Conservation (phyloP, 2,888 invertebrate species). For the Poecilobothrus nobilitatus region DNA sequence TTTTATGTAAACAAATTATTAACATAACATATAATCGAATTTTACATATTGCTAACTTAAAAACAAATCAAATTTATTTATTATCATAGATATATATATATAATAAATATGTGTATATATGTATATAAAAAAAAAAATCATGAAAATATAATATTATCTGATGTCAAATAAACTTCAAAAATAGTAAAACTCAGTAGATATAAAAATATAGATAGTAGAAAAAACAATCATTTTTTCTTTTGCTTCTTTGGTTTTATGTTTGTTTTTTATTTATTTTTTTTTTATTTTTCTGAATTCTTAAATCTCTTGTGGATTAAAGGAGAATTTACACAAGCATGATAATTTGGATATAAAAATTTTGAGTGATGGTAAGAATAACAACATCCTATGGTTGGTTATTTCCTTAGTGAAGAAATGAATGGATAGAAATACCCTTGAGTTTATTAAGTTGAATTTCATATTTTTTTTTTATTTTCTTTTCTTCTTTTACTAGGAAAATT, state of each 20-base stretch:
- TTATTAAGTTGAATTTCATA: not conserved
- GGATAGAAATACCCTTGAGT: not conserved
- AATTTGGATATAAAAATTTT: not conserved
- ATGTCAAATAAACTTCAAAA: not conserved
- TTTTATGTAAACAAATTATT: too few species aligned
- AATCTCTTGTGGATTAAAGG: not conserved
- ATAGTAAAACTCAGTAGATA: too few species aligned
- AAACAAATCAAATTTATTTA: too few species aligned
- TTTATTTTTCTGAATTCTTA: not conserved
- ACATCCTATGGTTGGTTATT: not conserved
- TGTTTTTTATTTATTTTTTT: not conserved
- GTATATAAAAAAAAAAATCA: not conserved
- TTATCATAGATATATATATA: too few species aligned
- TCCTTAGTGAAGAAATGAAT: not conserved
- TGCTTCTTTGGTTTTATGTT: not conserved
- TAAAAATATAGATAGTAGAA: not conserved
- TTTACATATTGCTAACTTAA: too few species aligned
- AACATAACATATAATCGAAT: too few species aligned
- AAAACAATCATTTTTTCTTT: not conserved
- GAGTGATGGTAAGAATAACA: not conserved
- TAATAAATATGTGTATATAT: too few species aligned
- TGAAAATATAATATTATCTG: not conserved
- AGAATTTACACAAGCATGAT: slow-evolving; percentile 3
- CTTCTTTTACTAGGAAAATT: too few species aligned
- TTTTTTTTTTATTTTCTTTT: too few species aligned